Percentiles rank a stretch among this genome's conserved stretches.
These are phyloP conservation scores for Clistopyga incitator DNA, from an alignment of 2,888 invertebrate genomes.

Conservation along the genomic window DNA sequence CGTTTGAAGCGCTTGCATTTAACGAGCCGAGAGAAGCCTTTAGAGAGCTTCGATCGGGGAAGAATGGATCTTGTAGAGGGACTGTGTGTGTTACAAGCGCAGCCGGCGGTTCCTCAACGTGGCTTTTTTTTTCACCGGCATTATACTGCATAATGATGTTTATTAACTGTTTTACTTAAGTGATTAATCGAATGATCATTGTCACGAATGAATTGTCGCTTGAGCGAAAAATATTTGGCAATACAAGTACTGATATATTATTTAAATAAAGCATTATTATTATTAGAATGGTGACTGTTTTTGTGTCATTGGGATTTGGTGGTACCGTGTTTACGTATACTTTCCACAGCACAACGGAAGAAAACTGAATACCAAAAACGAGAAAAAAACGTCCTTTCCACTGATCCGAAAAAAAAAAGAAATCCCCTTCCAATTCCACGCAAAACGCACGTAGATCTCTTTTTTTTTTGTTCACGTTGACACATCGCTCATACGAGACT, in stretches of 20 bases:
- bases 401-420: constrained; percentile 10
- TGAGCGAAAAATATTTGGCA: constrained; percentile 69
- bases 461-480: neutral
- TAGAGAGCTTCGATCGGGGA: constrained; percentile 30
- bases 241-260: constrained; percentile 73
- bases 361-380: neutral
- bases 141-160: constrained; percentile 61
- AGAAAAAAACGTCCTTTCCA: neutral
- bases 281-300: constrained; percentile 64
- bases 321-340: constrained; percentile 62
- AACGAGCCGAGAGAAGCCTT: constrained; percentile 37
- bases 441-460: constrained; percentile 55
- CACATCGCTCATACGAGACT: constrained; percentile 11
- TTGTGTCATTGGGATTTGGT: constrained; percentile 51
- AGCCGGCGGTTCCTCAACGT: constrained; percentile 47
- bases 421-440: constrained; percentile 32
- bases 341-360: constrained; percentile 21
- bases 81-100: constrained; percentile 18
- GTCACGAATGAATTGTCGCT: constrained; percentile 60
- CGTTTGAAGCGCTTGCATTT: constrained; percentile 59
- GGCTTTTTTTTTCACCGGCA: constrained; percentile 55
- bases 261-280: constrained; percentile 73
- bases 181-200: constrained; percentile 56
- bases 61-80: constrained; percentile 32
- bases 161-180: constrained; percentile 58